Percentiles rank a stretch among this genome's conserved stretches.
Conservation (phyloP, 2,797 vertebrate genomes). For the Labroides dimidiatus region DNA sequence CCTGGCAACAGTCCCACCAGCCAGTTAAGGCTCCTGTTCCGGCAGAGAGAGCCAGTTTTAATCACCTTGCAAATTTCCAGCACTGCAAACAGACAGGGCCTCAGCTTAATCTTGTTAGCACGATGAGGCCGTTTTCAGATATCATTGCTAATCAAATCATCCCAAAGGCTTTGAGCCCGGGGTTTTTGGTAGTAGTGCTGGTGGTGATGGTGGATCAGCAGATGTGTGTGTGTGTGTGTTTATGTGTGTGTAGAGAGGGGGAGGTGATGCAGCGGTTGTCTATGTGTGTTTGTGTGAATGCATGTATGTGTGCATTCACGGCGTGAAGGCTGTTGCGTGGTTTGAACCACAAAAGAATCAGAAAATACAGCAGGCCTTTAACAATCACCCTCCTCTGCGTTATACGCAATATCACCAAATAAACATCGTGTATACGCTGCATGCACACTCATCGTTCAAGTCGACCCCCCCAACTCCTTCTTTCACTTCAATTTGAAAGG, state of each 20-base stretch:
- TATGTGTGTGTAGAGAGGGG: slow-evolving; percentile 30
- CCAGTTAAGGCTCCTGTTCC: slow-evolving; percentile 77
- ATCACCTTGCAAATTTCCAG: slow-evolving; percentile 88
- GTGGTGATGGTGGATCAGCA: slow-evolving; percentile 44
- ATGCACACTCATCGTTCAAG: slow-evolving; percentile 50
- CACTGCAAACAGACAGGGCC: slow-evolving; percentile 87
- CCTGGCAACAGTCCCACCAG: slow-evolving; percentile 88
- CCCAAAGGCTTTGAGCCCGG: slow-evolving; percentile 84
- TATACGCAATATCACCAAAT: slow-evolving; percentile 1
- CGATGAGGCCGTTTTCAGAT: slow-evolving; percentile 92
- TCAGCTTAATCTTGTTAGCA: slow-evolving; percentile 92
- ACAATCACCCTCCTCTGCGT: slow-evolving; percentile 31
- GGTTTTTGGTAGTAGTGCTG: slow-evolving; percentile 44
- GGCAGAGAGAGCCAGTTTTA: slow-evolving; percentile 84
- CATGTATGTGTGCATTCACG: slow-evolving; percentile 38
- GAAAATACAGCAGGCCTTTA: slow-evolving; percentile 30
- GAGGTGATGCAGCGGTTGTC: slow-evolving; percentile 48
- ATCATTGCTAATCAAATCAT: slow-evolving; percentile 92
- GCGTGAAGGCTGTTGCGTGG: slow-evolving; percentile 9
- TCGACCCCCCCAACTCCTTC: slow-evolving; percentile 61
- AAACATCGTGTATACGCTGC: slow-evolving; percentile 19
- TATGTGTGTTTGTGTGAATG: slow-evolving; percentile 57
- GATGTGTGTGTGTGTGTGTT: slow-evolving; percentile 43
- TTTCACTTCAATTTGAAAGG: slow-evolving; percentile 83
- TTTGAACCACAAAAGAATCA: slow-evolving; percentile 12